These are phyloP conservation scores for Chlorops oryzae DNA, from an alignment of 1,140 invertebrate species.

Conservation along the genomic window DNA sequence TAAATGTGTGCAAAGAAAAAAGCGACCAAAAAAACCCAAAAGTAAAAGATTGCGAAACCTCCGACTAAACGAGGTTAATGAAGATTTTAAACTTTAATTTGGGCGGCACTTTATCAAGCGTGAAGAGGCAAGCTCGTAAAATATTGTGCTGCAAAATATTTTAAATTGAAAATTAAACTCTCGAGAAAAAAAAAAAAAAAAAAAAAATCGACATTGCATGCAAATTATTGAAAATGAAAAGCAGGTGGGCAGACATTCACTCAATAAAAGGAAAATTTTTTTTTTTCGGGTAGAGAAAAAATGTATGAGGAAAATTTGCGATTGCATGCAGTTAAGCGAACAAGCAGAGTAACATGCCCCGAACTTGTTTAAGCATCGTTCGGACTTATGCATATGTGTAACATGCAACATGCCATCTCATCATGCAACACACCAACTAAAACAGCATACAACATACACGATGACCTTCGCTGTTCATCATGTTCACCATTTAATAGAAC, in stretches of 20 bases:
- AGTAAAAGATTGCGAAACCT: conserved; percentile 10
- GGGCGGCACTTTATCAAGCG: neutral
- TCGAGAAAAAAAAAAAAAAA: neutral
- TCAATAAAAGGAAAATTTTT: no score
- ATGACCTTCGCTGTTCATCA: no score
- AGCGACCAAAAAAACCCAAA: no score
- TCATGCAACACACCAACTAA: neutral
- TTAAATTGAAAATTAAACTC: neutral
- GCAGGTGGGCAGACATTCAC: no score
- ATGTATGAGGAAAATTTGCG: no score
- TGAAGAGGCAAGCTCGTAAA: neutral
- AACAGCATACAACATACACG: neutral
- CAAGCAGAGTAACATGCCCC: no score
- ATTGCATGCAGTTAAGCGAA: no score
- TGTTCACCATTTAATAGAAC: no score
- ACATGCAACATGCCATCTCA: conserved; percentile 4
- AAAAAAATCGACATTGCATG: conserved; percentile 6
- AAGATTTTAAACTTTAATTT: conserved; percentile 13
- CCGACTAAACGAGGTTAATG: conserved; percentile 10
- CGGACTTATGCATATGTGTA: no score
- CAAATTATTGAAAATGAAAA: conserved; percentile 8
- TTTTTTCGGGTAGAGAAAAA: no score
- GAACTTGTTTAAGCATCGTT: no score
- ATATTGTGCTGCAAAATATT: conserved; percentile 6
- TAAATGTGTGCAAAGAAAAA: no score